phyloP scores from a whole-genome alignment of 2,888 invertebrate species.

The Agonum fuliginosum region DNA sequence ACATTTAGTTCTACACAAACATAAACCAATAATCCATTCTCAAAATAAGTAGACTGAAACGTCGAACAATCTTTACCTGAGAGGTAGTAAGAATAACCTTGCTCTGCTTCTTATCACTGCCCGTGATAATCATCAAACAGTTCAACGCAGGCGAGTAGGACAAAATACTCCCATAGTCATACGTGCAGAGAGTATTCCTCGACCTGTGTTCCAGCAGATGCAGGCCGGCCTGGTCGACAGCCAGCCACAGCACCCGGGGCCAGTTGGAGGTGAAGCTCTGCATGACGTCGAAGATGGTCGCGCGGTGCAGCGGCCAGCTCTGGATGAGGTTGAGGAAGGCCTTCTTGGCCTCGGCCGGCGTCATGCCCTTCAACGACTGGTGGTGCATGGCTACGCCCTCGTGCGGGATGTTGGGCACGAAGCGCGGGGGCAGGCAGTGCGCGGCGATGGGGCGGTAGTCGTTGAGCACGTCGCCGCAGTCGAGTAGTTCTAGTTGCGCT shows the following conservation, averaged over 20 bases:
- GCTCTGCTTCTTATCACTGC: conserved; percentile 92
- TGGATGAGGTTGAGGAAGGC: conserved; percentile 94
- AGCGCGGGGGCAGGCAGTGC: conserved; percentile 88
- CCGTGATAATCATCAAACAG: conserved; percentile 94
- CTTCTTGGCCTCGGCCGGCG: conserved; percentile 90
- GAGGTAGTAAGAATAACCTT: conserved; percentile 95
- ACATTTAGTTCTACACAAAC: too few species aligned
- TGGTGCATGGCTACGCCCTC: conserved; percentile 94
- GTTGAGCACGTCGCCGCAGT: conserved; percentile 81
- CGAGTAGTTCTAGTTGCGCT: conserved; percentile 93
- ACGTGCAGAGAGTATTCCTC: conserved; percentile 91
- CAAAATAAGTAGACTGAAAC: too few species aligned
- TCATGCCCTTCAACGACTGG: conserved; percentile 91
- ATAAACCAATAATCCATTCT: too few species aligned
- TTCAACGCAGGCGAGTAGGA: conserved; percentile 95
- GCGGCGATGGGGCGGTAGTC: conserved; percentile 82
- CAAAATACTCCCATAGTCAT: conserved; percentile 91
- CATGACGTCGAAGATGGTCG: conserved; percentile 96
- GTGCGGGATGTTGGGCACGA: conserved; percentile 85
- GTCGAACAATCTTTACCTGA: too few species aligned
- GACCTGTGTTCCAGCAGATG: conserved; percentile 92
- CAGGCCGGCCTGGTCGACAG: conserved; percentile 93
- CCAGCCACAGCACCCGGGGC: conserved; percentile 94
- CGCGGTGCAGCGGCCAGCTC: conserved; percentile 94
- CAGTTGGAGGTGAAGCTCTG: conserved; percentile 98